Percentiles rank a stretch among this genome's conserved stretches.
Conservation (phyloP, 2,888 invertebrate species). For the Tenthredo distinguenda region DNA sequence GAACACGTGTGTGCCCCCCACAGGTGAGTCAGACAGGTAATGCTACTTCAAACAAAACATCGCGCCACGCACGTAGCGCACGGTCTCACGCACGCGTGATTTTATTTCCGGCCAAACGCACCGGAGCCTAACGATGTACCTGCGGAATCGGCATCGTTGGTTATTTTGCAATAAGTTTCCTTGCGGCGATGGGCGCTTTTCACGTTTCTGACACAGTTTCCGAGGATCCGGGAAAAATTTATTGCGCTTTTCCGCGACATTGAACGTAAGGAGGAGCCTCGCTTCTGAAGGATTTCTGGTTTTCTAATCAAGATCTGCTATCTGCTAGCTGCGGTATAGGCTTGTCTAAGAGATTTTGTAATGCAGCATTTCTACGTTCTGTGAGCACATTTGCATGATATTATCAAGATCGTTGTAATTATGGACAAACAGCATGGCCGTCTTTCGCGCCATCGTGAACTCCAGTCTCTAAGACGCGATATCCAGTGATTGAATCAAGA, state of each 20-base stretch:
- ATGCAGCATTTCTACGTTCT: neutral
- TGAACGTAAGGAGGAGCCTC: neutral
- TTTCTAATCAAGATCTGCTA: neutral
- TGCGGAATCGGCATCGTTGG: neutral
- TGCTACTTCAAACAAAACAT: conserved; percentile 27
- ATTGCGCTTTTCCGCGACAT: neutral
- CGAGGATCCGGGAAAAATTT: neutral
- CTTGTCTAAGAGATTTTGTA: neutral
- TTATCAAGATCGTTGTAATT: neutral
- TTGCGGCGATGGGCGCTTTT: neutral
- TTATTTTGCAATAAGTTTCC: conserved; percentile 33
- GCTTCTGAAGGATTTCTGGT: neutral
- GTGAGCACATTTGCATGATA: neutral
- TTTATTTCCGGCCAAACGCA: conserved; percentile 49
- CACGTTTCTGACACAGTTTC: neutral
- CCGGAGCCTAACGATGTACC: conserved; percentile 35
- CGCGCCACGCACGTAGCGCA: conserved; percentile 11
- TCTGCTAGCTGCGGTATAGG: neutral
- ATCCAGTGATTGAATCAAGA: neutral
- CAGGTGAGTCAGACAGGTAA: conserved; percentile 68
- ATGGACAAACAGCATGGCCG: neutral
- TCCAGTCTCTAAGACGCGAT: neutral
- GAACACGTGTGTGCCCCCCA: conserved; percentile 48
- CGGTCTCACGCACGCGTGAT: conserved; percentile 52
- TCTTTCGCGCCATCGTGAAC: neutral